These are phyloP conservation scores for Ceyx melanurus DNA, from an alignment of 2,113 vertebrate species.

Conservation along the genomic window DNA sequence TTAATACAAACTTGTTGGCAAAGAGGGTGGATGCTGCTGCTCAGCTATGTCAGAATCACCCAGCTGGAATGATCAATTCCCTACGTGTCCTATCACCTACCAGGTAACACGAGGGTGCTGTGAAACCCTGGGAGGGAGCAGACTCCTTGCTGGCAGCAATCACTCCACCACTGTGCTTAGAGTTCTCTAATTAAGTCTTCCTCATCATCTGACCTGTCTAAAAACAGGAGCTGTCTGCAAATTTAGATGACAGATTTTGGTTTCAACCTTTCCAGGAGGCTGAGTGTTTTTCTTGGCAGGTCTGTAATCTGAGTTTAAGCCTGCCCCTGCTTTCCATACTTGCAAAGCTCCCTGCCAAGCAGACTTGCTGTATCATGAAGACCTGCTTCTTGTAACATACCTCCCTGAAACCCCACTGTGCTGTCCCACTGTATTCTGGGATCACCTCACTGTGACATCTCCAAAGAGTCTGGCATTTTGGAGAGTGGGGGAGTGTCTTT, in stretches of 20 bases:
- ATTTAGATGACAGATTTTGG: not conserved
- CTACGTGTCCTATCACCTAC: not conserved
- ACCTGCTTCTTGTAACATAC: not conserved
- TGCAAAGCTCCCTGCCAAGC: not conserved
- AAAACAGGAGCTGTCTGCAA: constrained; percentile 16
- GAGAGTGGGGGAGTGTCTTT: not conserved
- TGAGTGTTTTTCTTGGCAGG: constrained; percentile 6
- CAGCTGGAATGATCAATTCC: not conserved
- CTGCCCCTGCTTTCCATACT: not conserved
- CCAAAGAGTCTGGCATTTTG: not conserved
- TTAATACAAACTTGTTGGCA: not conserved
- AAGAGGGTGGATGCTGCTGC: not conserved
- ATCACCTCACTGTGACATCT: not conserved
- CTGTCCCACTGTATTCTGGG: not conserved
- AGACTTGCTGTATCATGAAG: not conserved
- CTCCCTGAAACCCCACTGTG: not conserved
- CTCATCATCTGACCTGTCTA: constrained; percentile 3
- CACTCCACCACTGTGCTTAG: not conserved
- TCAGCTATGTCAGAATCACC: not conserved
- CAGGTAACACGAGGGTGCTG: not conserved
- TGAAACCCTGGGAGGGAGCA: not conserved
- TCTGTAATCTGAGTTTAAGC: not conserved
- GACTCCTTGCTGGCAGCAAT: not conserved
- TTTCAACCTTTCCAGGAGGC: constrained; percentile 16
- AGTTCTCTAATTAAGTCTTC: constrained; percentile 3